Percentiles rank a stretch among this genome's conserved stretches.
phyloP scores from a whole-genome alignment of 1,140 invertebrate genomes.

The Caerostris darwini region DNA sequence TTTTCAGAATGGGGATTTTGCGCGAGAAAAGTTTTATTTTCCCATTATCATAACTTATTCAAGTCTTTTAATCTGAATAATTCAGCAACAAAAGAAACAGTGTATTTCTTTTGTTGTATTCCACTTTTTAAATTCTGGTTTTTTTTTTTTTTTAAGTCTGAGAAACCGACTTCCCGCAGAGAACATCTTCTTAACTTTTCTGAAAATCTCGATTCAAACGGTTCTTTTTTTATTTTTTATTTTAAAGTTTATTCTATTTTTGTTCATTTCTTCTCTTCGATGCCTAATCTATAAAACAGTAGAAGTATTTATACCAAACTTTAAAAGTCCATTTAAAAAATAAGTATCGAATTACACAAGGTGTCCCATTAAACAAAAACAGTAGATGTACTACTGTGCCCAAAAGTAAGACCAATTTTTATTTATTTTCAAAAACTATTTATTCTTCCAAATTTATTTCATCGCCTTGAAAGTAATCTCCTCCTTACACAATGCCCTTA shows the following conservation, averaged over 20 bases:
- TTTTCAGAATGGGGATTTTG: background rate
- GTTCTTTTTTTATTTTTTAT: background rate
- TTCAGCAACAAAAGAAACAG: background rate
- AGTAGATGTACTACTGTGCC: no score
- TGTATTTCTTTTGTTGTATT: background rate
- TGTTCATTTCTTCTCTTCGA: background rate
- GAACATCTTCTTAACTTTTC: background rate
- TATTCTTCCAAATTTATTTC: no score
- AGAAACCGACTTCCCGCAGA: background rate
- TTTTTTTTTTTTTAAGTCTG: background rate
- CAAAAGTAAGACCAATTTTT: no score
- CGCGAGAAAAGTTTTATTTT: background rate
- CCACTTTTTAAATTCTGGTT: background rate
- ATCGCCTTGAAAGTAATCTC: no score
- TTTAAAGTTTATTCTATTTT: background rate
- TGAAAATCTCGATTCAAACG: background rate
- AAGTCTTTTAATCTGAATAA: slow-evolving; percentile 19
- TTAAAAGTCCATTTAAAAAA: no score
- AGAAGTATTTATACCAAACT: no score
- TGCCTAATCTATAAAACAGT: background rate
- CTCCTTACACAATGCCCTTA: no score
- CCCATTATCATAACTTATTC: slow-evolving; percentile 33
- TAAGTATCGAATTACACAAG: no score
- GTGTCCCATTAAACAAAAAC: no score
- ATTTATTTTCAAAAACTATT: no score